These are phyloP conservation scores for Andrena trimmerana DNA, from an alignment of 2,888 invertebrate species.

Conservation along the genomic window DNA sequence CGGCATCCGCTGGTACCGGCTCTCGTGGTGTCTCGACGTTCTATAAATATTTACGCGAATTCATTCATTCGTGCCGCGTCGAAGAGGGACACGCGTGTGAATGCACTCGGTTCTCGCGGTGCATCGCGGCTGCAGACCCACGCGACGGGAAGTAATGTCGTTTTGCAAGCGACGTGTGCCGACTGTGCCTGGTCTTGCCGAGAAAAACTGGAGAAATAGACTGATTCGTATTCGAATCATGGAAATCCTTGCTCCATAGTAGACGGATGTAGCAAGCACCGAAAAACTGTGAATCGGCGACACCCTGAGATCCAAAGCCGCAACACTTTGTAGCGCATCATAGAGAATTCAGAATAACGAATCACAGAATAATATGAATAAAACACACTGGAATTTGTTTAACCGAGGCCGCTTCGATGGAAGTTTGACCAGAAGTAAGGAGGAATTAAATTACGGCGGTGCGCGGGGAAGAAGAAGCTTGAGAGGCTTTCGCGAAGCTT, in stretches of 20 bases:
- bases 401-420: too few relatives aligned
- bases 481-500: background rate
- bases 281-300: background rate
- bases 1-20: slow-evolving; percentile 67
- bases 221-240: slow-evolving; percentile 57
- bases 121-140: slow-evolving; percentile 61
- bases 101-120: slow-evolving; percentile 59
- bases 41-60: slow-evolving; percentile 81
- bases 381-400: too few relatives aligned
- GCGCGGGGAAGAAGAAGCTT: slow-evolving; percentile 11
- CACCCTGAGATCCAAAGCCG: background rate
- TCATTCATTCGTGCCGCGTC: slow-evolving; percentile 75
- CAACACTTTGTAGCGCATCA: background rate
- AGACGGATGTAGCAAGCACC: background rate
- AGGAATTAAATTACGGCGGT: slow-evolving; percentile 35
- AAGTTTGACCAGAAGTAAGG: background rate
- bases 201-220: slow-evolving; percentile 52
- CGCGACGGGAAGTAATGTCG: slow-evolving; percentile 73
- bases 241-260: slow-evolving; percentile 28
- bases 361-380: too few relatives aligned
- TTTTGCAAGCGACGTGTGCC: slow-evolving; percentile 48
- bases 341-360: too few relatives aligned
- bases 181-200: slow-evolving; percentile 31
- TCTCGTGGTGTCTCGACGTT: slow-evolving; percentile 68
- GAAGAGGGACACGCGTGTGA: slow-evolving; percentile 65